Evolutionary conservation across 1,140 invertebrate genomes (phyloP).

Genomic region (Drosophila pandora): DNA sequence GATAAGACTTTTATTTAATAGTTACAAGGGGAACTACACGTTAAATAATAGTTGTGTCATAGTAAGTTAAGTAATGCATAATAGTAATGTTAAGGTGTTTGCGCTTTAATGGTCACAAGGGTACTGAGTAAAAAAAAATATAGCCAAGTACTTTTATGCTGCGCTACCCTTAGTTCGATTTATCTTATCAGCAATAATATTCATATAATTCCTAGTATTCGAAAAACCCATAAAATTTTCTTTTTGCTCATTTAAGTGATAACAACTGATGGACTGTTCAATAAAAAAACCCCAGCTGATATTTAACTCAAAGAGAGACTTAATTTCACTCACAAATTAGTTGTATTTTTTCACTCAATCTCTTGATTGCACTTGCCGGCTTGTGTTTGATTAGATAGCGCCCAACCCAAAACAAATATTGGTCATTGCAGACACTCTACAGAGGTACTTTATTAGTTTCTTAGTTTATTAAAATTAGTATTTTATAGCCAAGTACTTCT

Average conservation of each 20-base stretch:
- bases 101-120: constrained; percentile 11
- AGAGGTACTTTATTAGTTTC: background rate
- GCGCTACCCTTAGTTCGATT: constrained; percentile 3
- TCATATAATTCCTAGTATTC: constrained; percentile 24
- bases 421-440: background rate
- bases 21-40: background rate
- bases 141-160: constrained; percentile 6
- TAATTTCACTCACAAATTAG: background rate
- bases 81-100: constrained; percentile 12
- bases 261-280: background rate
- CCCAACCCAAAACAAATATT: constrained; percentile 4
- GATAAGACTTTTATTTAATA: background rate
- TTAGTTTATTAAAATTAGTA: background rate
- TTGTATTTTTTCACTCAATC: constrained; percentile 5
- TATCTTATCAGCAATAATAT: constrained; percentile 59
- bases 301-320: background rate
- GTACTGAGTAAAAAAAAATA: constrained; percentile 13
- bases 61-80: too few species aligned
- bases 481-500: constrained; percentile 50
- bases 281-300: background rate
- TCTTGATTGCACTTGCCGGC: constrained; percentile 8
- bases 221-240: constrained; percentile 21
- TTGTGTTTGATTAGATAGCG: constrained; percentile 34
- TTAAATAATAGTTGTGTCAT: background rate
- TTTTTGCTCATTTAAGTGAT: constrained; percentile 8